phyloP scores from a whole-genome alignment of 2,113 vertebrate genomes.

The Callopanchax toddi region DNA sequence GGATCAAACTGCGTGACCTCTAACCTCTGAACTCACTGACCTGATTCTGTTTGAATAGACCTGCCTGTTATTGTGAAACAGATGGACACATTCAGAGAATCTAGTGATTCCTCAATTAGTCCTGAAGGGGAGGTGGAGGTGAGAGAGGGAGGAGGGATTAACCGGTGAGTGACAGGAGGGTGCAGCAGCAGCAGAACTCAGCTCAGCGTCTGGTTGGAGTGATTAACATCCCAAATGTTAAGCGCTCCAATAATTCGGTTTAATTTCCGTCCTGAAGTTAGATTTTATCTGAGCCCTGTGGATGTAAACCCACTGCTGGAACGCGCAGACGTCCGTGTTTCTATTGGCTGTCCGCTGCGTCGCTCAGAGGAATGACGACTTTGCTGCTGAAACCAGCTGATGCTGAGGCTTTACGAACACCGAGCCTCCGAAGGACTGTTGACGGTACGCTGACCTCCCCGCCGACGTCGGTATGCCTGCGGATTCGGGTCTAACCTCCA shows the following conservation, averaged over 20 bases:
- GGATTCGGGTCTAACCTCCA: slow-evolving; percentile 45
- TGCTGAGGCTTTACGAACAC: slow-evolving; percentile 58
- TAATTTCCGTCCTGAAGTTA: slow-evolving; percentile 46
- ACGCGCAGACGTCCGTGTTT: slow-evolving; percentile 47
- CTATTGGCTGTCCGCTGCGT: slow-evolving; percentile 67
- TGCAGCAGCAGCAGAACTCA: not conserved
- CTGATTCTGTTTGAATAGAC: too few species aligned
- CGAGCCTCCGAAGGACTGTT: slow-evolving; percentile 63
- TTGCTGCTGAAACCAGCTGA: slow-evolving; percentile 70
- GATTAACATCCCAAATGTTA: not conserved
- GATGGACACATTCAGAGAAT: slow-evolving; percentile 12
- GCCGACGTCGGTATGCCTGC: slow-evolving; percentile 49
- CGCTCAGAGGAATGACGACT: slow-evolving; percentile 63
- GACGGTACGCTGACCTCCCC: slow-evolving; percentile 63
- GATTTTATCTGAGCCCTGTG: slow-evolving; percentile 33
- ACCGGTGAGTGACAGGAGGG: slow-evolving; percentile 19
- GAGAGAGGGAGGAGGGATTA: slow-evolving; percentile 28
- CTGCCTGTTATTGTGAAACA: slow-evolving; percentile 16
- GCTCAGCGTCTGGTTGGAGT: too few species aligned
- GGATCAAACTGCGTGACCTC: not conserved
- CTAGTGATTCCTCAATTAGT: slow-evolving; percentile 49
- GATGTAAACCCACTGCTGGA: slow-evolving; percentile 41
- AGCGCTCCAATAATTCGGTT: not conserved
- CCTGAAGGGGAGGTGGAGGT: slow-evolving; percentile 40
- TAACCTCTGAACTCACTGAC: too few species aligned